phyloP scores from a whole-genome alignment of 2,888 invertebrate species.

The Ecliptopera silaceata region DNA sequence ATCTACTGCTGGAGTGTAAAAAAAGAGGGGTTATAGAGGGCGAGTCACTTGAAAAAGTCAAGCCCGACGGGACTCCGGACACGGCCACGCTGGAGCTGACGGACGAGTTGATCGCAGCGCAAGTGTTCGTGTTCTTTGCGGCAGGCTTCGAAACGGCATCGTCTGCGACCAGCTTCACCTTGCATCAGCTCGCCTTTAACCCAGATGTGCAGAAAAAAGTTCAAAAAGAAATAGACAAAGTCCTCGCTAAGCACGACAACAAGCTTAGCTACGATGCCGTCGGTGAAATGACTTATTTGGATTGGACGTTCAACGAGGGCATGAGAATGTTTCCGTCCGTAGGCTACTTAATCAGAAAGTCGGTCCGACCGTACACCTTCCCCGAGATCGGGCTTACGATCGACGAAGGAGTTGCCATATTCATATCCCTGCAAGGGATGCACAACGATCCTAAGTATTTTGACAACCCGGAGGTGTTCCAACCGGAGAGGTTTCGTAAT shows the following conservation, averaged over 20 bases:
- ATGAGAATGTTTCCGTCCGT: slow-evolving; percentile 64
- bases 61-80: slow-evolving; percentile 51
- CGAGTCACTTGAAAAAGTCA: slow-evolving; percentile 53
- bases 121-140: slow-evolving; percentile 61
- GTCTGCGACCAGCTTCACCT: slow-evolving; percentile 58
- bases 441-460: slow-evolving; percentile 62
- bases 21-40: slow-evolving; percentile 51
- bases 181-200: slow-evolving; percentile 59
- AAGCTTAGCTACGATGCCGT: slow-evolving; percentile 58
- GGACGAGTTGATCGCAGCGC: slow-evolving; percentile 54
- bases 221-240: slow-evolving; percentile 54
- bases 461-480: slow-evolving; percentile 55
- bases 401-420: slow-evolving; percentile 53
- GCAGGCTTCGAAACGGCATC: slow-evolving; percentile 66
- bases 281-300: slow-evolving; percentile 58
- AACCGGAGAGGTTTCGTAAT: slow-evolving; percentile 57
- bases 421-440: slow-evolving; percentile 56
- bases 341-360: slow-evolving; percentile 53
- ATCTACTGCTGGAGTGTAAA: slow-evolving; percentile 54
- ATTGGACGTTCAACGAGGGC: slow-evolving; percentile 58
- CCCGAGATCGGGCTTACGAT: slow-evolving; percentile 52
- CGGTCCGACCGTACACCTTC: slow-evolving; percentile 52
- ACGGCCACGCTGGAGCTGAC: slow-evolving; percentile 46
- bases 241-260: slow-evolving; percentile 47
- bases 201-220: slow-evolving; percentile 53